Conservation (phyloP, 2,113 vertebrate species). For the Benitochromis conjunctus region DNA sequence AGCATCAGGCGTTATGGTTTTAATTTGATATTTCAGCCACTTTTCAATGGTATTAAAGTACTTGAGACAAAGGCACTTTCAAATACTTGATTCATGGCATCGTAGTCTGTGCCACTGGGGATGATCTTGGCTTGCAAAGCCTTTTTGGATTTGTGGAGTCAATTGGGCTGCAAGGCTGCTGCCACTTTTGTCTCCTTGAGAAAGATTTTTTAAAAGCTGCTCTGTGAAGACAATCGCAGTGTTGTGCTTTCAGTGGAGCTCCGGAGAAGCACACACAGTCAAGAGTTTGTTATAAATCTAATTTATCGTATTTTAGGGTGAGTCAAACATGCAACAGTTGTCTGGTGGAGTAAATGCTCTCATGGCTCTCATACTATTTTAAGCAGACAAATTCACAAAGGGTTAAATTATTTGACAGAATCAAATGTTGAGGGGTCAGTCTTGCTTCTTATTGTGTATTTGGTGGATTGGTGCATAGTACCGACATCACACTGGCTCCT, state of each 20-base stretch:
- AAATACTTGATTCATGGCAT: neutral
- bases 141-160: neutral
- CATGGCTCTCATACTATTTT: neutral
- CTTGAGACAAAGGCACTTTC: neutral
- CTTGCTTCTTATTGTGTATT: neutral
- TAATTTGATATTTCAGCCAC: neutral
- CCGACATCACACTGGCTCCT: neutral
- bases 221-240: neutral
- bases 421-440: neutral
- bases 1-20: neutral
- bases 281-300: neutral
- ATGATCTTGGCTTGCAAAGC: neutral
- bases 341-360: fast-evolving
- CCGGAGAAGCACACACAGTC: neutral
- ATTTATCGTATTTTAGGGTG: neutral
- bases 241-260: neutral
- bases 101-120: neutral
- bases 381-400: neutral
- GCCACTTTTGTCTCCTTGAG: neutral
- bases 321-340: neutral
- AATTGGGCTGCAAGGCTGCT: neutral
- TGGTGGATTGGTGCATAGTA: neutral
- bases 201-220: neutral
- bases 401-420: neutral
- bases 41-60: neutral